These are phyloP conservation scores for Shargacucullia verbasci DNA, from an alignment of 2,888 invertebrate genomes.

Conservation along the genomic window DNA sequence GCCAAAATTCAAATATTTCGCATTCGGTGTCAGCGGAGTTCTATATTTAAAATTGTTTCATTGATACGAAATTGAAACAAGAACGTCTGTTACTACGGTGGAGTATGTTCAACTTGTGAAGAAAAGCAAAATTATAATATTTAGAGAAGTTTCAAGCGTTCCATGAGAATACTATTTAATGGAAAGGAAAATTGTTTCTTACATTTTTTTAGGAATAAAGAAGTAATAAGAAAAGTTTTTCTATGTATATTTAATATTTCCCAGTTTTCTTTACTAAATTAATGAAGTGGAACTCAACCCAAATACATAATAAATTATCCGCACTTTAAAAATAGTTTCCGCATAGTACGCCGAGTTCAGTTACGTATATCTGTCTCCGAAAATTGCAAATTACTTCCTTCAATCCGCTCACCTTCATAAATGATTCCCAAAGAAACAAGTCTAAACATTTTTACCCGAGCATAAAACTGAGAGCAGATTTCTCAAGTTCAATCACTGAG, in stretches of 20 bases:
- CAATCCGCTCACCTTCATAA: conserved; percentile 2
- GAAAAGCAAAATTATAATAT: no score
- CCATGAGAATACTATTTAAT: no score
- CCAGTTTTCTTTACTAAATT: no score
- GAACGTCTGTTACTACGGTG: conserved; percentile 14
- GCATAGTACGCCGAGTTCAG: no score
- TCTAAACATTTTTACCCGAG: conserved; percentile 27
- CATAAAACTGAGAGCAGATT: conserved; percentile 27
- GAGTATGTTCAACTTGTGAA: conserved; percentile 2
- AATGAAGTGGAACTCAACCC: no score
- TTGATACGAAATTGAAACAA: conserved; percentile 9
- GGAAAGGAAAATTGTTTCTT: background rate
- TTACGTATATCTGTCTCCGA: background rate
- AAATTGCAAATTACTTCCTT: background rate
- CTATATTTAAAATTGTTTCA: conserved; percentile 46
- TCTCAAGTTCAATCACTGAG: conserved; percentile 53
- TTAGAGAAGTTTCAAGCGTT: no score
- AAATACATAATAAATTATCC: background rate
- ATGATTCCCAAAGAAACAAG: conserved; percentile 7
- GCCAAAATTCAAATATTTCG: conserved; percentile 42
- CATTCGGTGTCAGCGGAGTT: conserved; percentile 10
- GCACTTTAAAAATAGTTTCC: background rate
- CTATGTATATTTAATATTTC: no score
- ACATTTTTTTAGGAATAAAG: no score
- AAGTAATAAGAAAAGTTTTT: no score